Conservation (phyloP, 35 echinoderm and acorn worm genomes). For the Patiria miniata region DNA sequence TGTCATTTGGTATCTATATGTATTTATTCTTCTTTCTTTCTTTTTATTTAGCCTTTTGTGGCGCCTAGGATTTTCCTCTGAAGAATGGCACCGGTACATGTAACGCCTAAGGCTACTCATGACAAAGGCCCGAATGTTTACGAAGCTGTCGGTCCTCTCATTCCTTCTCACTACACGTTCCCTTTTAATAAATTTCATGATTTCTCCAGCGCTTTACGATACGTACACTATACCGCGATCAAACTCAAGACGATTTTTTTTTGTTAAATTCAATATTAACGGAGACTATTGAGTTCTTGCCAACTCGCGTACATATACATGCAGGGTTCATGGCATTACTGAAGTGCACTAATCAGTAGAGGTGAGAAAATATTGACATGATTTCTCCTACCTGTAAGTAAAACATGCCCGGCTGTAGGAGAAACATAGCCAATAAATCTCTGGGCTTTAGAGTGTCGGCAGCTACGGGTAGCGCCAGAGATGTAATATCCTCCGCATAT, state of each 20-base stretch:
- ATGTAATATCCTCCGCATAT: conserved; percentile 13
- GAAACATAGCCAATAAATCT: conserved; percentile 26
- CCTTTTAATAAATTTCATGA: neutral
- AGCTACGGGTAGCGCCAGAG: conserved; percentile 6
- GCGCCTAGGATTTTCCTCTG: no score
- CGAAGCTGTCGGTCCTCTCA: neutral
- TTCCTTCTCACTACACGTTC: neutral
- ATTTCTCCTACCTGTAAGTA: conserved; percentile 9
- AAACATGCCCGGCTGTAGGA: neutral
- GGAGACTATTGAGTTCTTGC: no score
- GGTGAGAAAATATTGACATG: conserved; percentile 33
- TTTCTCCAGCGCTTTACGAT: no score
- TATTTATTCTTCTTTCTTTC: no score
- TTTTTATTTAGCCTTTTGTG: no score
- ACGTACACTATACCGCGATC: no score
- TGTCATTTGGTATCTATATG: no score
- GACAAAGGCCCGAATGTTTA: conserved; percentile 7
- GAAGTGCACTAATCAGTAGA: conserved; percentile 6
- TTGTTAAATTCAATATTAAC: no score
- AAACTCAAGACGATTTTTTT: no score
- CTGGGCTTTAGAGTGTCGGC: neutral
- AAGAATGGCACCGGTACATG: no score
- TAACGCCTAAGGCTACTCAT: neutral
- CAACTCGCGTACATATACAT: neutral
- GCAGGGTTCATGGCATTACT: neutral